Conservation (phyloP, 37 sponge, comb jelly and placozoan genomes). For the Beroe ovata region DNA sequence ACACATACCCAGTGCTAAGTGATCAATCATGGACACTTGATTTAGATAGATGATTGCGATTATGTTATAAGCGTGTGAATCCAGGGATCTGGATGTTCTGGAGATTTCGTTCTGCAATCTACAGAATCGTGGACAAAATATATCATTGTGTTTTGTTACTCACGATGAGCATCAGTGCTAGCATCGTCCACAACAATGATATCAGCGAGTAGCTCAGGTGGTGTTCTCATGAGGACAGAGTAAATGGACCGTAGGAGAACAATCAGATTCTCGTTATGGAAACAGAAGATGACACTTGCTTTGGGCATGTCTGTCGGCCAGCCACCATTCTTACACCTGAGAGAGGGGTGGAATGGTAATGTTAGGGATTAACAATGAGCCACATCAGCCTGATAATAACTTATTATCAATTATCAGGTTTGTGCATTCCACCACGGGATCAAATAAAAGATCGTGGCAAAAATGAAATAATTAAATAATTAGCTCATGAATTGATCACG, state of each 20-base stretch:
- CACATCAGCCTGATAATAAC: not conserved
- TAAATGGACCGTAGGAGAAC: constrained; percentile 68
- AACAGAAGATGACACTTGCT: constrained; percentile 69
- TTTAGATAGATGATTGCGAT: too few relatives aligned
- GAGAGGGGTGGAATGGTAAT: constrained; percentile 4
- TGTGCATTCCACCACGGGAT: too few relatives aligned
- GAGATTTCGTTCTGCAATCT: too few relatives aligned
- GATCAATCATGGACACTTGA: too few relatives aligned
- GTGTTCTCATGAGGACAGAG: constrained; percentile 67
- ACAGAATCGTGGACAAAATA: too few relatives aligned
- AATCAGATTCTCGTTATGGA: constrained; percentile 70
- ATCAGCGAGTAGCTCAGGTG: constrained; percentile 67
- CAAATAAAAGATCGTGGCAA: too few relatives aligned
- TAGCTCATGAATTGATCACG: too few relatives aligned
- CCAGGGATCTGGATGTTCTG: too few relatives aligned
- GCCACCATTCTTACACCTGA: constrained; percentile 66
- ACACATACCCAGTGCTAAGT: too few relatives aligned
- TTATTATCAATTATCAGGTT: not conserved
- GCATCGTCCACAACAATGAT: constrained; percentile 71
- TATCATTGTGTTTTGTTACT: not conserved
- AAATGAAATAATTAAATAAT: too few relatives aligned
- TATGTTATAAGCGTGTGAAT: too few relatives aligned
- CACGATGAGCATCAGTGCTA: constrained; percentile 68
- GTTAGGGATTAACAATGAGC: not conserved
- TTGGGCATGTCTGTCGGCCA: constrained; percentile 58